Evolutionary conservation across 2,113 vertebrate species (phyloP).

Genomic region (Fregata magnificens): DNA sequence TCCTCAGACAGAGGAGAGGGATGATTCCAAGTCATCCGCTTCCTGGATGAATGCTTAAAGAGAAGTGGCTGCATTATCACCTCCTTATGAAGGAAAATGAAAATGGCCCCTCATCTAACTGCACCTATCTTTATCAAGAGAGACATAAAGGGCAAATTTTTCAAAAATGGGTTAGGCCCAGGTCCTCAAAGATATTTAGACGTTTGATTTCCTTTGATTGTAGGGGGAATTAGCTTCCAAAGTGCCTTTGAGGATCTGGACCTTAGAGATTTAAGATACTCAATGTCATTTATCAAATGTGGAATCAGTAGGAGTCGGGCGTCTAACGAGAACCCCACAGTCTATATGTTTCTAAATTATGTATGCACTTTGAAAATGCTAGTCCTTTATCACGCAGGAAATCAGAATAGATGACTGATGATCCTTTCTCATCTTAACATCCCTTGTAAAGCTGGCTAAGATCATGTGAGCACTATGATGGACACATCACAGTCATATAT

Average conservation of each 20-base stretch:
- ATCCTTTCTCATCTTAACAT: slow-evolving; percentile 53
- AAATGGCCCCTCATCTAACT: slow-evolving; percentile 52
- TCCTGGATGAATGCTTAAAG: slow-evolving; percentile 50
- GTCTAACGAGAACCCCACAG: slow-evolving; percentile 57
- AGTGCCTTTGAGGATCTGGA: slow-evolving; percentile 56
- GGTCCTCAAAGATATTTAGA: slow-evolving; percentile 63
- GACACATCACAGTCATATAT: slow-evolving; percentile 40
- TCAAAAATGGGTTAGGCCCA: slow-evolving; percentile 31
- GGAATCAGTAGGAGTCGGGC: slow-evolving; percentile 44
- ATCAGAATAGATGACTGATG: slow-evolving; percentile 55
- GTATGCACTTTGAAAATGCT: slow-evolving; percentile 55
- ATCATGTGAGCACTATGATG: slow-evolving; percentile 11
- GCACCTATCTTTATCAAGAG: slow-evolving; percentile 40
- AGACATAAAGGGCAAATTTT: slow-evolving; percentile 58
- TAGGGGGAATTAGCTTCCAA: slow-evolving; percentile 58
- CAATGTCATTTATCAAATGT: slow-evolving; percentile 60
- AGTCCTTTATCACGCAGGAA: slow-evolving; percentile 52
- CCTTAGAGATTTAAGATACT: slow-evolving; percentile 58
- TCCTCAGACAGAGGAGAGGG: not conserved
- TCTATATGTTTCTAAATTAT: slow-evolving; percentile 60
- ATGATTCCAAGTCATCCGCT: slow-evolving; percentile 12
- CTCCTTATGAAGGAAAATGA: slow-evolving; percentile 49
- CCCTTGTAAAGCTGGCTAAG: slow-evolving; percentile 6
- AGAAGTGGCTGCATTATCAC: slow-evolving; percentile 54
- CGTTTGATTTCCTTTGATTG: slow-evolving; percentile 62